Base-by-base conservation (phyloP, 2,888 invertebrate genomes). In the Ephialtes manifestator region DNA sequence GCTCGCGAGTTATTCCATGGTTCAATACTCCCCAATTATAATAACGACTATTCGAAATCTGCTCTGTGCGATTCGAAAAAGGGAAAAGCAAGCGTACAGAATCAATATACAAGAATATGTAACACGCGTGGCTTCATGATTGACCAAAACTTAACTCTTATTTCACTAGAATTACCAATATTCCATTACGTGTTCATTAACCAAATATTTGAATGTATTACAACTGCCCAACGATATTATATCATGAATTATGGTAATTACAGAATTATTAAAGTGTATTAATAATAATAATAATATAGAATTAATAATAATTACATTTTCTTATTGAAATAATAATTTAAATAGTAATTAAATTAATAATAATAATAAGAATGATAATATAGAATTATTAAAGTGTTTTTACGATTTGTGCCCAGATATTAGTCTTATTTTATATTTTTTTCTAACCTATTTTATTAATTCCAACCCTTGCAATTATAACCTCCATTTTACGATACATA, bases 1-100 rank as follows among this genome's bases (percentile, higher is more conserved):
- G 20, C 35, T 20, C 46, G 20, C 68, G 48, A 48, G 31, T 28
- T 31, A 28, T 43, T 28, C 48, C 48, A 28, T 51, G 68, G 10
- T 11, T 68, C 48, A 48, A 68, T 48, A 68, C 8, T 18, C 68
- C 8, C 46, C 46, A 24, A 68, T 48, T 51, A 31, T n/a, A 20
- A 18, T 51, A 51, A 51, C 51, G 51, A 51, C 51, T 7, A 7
- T 51, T 51, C 18, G 51, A 51, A 51, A 51, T 46, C 48, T 1
- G 48, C n/a, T 8, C 15, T n/a, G 48, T 15, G 10, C 5, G 46
- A 28, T n/a, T 15, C 28, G 31, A 68, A 43, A 20, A 43, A 67
- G 18, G 18, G 39, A 43, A 39, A 67, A 67, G 10, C 67, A n/a
- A 67, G 51, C 18, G 18, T 8, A 39, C 39, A 39, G 10, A 0